Evolutionary conservation across 2,113 vertebrate genomes (phyloP).

Genomic region (Tautogolabrus adspersus): DNA sequence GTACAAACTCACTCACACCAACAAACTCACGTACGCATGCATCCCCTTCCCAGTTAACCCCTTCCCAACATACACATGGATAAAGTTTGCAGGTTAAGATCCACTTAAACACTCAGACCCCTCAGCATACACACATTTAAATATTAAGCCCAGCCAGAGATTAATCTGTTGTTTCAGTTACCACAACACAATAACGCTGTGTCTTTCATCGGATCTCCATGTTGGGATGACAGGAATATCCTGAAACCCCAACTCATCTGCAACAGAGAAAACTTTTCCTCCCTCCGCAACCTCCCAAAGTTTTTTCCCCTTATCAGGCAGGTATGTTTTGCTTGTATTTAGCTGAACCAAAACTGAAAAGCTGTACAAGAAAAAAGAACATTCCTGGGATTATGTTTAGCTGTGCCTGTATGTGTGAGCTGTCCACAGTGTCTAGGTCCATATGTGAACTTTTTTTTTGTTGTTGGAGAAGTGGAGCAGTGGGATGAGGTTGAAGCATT

Average conservation of each 20-base stretch:
- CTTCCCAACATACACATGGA: conserved; percentile 4
- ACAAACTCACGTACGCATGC: background rate
- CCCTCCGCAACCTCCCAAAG: conserved; percentile 4
- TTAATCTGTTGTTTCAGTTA: conserved; percentile 54
- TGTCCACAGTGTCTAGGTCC: conserved; percentile 64
- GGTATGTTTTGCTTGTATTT: conserved; percentile 22
- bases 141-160: background rate
- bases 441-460: conserved; percentile 2
- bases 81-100: conserved; percentile 26
- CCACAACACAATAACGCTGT: conserved; percentile 43
- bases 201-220: conserved; percentile 30
- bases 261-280: conserved; percentile 15
- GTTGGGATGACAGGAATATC: conserved; percentile 8
- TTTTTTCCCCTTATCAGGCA: background rate
- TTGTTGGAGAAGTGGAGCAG: conserved; percentile 21
- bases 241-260: conserved; percentile 38
- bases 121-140: conserved; percentile 10
- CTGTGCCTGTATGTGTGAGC: conserved; percentile 21
- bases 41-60: background rate
- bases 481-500: conserved; percentile 14
- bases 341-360: conserved; percentile 23
- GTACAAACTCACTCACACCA: background rate
- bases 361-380: conserved; percentile 30
- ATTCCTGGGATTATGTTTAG: background rate
- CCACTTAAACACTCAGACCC: background rate